Conservation (phyloP, 64 coral and sea anemone genomes). For the Trachythela sp. region DNA sequence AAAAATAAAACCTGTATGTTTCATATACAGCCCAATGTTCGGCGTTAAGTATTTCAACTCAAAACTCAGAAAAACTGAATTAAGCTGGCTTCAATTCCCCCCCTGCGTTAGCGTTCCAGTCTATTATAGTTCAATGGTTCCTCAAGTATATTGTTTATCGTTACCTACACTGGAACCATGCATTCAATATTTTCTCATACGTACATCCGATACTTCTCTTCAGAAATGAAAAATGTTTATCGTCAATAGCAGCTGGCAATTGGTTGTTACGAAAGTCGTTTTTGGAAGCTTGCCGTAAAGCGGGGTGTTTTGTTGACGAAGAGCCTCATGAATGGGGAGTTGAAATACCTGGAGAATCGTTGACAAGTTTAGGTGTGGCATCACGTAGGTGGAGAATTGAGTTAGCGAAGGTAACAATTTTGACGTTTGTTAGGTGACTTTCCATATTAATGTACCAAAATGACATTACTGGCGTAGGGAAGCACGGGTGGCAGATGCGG, state of each 20-base stretch:
- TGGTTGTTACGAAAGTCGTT: slow-evolving; percentile 95
- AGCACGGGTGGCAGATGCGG: too few species aligned
- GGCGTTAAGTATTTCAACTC: too few species aligned
- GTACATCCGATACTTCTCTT: background rate
- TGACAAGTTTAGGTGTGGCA: slow-evolving; percentile 67
- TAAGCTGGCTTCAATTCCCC: too few species aligned
- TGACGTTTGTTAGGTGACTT: background rate
- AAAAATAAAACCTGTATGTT: too few species aligned
- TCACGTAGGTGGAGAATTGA: slow-evolving; percentile 69
- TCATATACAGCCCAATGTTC: too few species aligned
- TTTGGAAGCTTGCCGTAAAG: slow-evolving; percentile 78
- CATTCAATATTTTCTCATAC: background rate
- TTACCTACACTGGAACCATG: too few species aligned
- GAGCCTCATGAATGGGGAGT: slow-evolving; percentile 81
- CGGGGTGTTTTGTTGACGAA: slow-evolving; percentile 69
- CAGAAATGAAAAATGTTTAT: slow-evolving; percentile 91
- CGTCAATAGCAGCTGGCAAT: slow-evolving; percentile 85
- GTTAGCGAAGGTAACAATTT: slow-evolving; percentile 47
- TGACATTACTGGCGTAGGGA: background rate
- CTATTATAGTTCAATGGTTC: too few species aligned
- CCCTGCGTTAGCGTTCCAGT: too few species aligned
- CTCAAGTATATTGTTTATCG: too few species aligned
- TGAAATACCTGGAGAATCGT: slow-evolving; percentile 61
- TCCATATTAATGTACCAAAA: background rate
- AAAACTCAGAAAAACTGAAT: too few species aligned